These are phyloP conservation scores for Euplexia lucipara DNA, from an alignment of 2,888 invertebrate species.

Conservation along the genomic window DNA sequence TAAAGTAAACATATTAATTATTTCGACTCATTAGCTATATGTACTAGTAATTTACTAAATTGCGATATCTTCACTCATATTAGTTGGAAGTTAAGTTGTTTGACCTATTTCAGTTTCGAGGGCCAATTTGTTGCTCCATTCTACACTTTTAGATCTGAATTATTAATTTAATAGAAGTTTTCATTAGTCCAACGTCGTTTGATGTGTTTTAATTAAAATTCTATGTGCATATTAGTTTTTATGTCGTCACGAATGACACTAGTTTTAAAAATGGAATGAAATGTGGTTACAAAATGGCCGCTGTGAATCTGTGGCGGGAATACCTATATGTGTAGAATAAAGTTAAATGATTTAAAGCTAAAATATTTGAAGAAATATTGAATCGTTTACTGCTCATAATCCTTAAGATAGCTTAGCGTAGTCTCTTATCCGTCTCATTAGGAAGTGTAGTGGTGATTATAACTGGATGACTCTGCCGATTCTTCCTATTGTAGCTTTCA, in stretches of 20 bases:
- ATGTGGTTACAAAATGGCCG: slow-evolving; percentile 19
- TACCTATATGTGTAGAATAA: background rate
- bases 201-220: slow-evolving; percentile 51
- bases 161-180: slow-evolving; percentile 39
- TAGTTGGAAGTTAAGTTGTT: slow-evolving; percentile 34
- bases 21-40: slow-evolving; percentile 28
- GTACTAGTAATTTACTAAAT: slow-evolving; percentile 40
- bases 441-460: background rate
- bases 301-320: slow-evolving; percentile 1
- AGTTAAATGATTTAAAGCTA: too few species aligned
- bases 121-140: slow-evolving; percentile 30
- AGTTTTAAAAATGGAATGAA: slow-evolving; percentile 36
- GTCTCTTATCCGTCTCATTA: background rate
- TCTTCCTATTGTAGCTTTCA: too few species aligned
- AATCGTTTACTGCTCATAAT: too few species aligned
- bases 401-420: background rate
- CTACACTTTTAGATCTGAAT: slow-evolving; percentile 15
- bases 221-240: slow-evolving; percentile 42
- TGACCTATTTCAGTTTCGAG: slow-evolving; percentile 42
- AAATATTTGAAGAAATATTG: too few species aligned
- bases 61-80: slow-evolving; percentile 26
- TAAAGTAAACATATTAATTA: slow-evolving; percentile 28
- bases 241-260: slow-evolving; percentile 27
- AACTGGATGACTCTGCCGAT: too few species aligned
- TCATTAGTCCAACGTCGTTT: slow-evolving; percentile 38